These are phyloP conservation scores for Cynopterus sphinx DNA, from an alignment of 2,797 vertebrate genomes.

Conservation along the genomic window DNA sequence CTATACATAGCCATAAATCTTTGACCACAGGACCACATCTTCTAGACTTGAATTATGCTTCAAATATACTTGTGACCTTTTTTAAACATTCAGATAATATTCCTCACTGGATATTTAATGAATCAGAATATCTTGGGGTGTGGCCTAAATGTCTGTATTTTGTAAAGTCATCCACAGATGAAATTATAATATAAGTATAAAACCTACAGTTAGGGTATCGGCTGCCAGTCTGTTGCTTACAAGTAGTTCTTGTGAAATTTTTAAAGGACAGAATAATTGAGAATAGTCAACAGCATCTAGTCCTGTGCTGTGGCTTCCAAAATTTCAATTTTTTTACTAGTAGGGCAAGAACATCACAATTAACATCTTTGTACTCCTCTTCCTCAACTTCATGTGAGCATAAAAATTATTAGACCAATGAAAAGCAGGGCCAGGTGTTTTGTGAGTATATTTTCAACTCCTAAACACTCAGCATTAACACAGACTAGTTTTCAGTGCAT, in stretches of 20 bases:
- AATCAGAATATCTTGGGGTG: background rate
- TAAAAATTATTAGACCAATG: background rate
- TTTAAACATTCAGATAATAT: background rate
- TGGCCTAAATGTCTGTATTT: background rate
- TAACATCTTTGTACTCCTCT: background rate
- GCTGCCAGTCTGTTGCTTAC: background rate
- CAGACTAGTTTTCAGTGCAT: background rate
- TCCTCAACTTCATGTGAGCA: background rate
- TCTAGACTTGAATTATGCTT: background rate
- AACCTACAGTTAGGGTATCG: background rate
- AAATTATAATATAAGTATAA: background rate
- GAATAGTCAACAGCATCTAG: background rate
- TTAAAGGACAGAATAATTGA: background rate
- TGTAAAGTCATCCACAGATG: background rate
- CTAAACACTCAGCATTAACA: background rate
- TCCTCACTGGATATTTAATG: background rate
- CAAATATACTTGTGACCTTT: background rate
- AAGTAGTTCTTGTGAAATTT: background rate
- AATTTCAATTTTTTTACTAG: background rate
- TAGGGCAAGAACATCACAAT: background rate
- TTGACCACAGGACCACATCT: background rate
- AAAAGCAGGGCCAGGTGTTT: background rate
- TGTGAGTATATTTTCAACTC: background rate
- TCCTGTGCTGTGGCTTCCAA: background rate
- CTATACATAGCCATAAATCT: background rate